phyloP scores from a whole-genome alignment of 2,797 vertebrate species.

The Xerus rutilus region DNA sequence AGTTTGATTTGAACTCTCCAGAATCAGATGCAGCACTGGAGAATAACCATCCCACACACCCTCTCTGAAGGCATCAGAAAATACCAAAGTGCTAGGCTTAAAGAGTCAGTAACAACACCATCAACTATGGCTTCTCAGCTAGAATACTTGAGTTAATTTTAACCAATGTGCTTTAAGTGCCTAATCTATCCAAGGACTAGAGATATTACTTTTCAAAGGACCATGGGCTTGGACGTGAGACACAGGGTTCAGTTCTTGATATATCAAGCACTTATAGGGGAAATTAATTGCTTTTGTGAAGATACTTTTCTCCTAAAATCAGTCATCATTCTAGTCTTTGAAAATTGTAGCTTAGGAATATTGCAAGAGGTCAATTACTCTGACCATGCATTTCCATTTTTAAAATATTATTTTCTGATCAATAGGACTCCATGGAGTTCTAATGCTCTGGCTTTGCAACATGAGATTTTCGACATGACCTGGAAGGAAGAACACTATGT shows the following conservation, averaged over 20 bases:
- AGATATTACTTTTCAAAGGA: background rate
- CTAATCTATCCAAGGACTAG: background rate
- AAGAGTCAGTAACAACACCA: background rate
- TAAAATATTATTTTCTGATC: background rate
- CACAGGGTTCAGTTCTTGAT: background rate
- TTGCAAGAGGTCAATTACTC: background rate
- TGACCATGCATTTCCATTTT: background rate
- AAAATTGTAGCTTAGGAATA: background rate
- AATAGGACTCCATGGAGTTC: background rate
- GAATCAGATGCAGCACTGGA: background rate
- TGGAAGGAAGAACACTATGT: background rate
- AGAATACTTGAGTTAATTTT: background rate
- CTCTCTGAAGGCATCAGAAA: background rate
- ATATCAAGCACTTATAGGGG: background rate
- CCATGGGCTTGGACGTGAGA: background rate
- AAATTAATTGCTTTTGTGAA: slow-evolving; percentile 5
- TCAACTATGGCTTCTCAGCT: background rate
- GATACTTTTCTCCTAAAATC: background rate
- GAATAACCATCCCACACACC: background rate
- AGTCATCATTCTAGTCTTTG: background rate
- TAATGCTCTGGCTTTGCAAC: background rate
- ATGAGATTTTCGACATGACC: background rate
- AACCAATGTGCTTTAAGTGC: background rate
- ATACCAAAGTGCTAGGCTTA: background rate
- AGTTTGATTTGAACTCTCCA: background rate